Conservation (phyloP, 2,113 vertebrate species). For the Conger conger region DNA sequence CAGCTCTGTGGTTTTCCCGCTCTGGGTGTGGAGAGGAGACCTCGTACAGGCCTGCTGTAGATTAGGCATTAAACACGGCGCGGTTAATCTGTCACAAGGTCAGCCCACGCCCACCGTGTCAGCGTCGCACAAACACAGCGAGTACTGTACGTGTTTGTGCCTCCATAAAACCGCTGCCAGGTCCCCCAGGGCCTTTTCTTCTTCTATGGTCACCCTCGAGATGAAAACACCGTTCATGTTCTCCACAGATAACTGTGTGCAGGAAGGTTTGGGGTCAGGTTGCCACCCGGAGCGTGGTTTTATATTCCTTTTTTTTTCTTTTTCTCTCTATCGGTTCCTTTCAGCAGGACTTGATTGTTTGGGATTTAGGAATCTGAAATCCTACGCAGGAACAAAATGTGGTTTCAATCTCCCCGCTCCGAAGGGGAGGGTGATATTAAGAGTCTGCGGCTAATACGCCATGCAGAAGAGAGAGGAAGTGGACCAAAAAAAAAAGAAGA, state of each 20-base stretch:
- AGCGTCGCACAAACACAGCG: background rate
- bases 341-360: background rate
- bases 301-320: too few relatives aligned
- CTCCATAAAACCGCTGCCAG: background rate
- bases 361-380: background rate
- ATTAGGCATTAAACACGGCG: background rate
- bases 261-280: background rate
- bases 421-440: background rate
- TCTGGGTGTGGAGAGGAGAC: background rate
- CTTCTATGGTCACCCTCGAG: background rate
- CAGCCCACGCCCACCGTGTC: background rate
- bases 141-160: background rate
- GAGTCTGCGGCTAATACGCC: background rate
- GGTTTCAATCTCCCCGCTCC: slow-evolving; percentile 16
- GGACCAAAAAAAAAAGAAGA: background rate
- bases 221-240: background rate
- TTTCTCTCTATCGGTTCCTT: background rate
- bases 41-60: background rate
- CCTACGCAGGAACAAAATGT: slow-evolving; percentile 16
- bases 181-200: background rate
- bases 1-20: background rate
- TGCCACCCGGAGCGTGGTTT: background rate
- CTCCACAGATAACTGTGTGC: background rate
- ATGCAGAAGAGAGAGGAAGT: background rate
- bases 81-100: background rate